Evolutionary conservation across 2,797 vertebrate genomes (phyloP), one percentile per base, ranked within the genome.

Genomic region (Taeniopygia guttata): DNA sequence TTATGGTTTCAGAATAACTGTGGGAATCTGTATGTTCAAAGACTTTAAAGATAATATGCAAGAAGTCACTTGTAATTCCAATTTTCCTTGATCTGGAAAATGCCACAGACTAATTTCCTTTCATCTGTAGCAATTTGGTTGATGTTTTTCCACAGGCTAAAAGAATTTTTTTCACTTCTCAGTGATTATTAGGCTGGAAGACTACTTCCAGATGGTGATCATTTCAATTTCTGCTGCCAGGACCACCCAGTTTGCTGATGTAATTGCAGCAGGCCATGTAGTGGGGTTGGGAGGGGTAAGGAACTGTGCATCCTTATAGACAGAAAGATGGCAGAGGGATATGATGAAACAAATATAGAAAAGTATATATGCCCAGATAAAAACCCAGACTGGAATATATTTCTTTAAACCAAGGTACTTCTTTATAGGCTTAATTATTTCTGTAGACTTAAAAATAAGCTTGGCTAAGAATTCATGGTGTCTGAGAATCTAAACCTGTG

Each of bases 21-120:
- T 76, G 90, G 72, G 91, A 93, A 87, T 85, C 36, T 78, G 4
- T 89, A 21, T 74, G 58, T 90, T 94, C 68, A 66, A 87, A 94
- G 87, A 52, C 51, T 36, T 90, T 80, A 80, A 80, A 77, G 56
- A 22, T 49, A 78, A 60, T 46, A 14, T 49, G 56, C 51, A 84
- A 91, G 54, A 87, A 95, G 81, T 38, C 75, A 43, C 17, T 74
- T 36, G 11, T 93, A 95, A 90, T 85, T 67, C 54, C 16, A 75
- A 4, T 84, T 79, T 91, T 87, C 42, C 70, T 89, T 84, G 55
- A 84, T 89, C 67, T 92, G 80, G 79, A 84, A 90, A 94, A 73
- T n/a, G 64, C 81, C 32, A 27, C 46, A 58, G 84, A 62, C 64
- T 1, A 13, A 49, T 93, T 95, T 87, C 49, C 84, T 87, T 82